Percentiles rank a stretch among this genome's conserved stretches.
phyloP scores from a whole-genome alignment of 2,888 invertebrate genomes.

The Pristionchus exspectatus region DNA sequence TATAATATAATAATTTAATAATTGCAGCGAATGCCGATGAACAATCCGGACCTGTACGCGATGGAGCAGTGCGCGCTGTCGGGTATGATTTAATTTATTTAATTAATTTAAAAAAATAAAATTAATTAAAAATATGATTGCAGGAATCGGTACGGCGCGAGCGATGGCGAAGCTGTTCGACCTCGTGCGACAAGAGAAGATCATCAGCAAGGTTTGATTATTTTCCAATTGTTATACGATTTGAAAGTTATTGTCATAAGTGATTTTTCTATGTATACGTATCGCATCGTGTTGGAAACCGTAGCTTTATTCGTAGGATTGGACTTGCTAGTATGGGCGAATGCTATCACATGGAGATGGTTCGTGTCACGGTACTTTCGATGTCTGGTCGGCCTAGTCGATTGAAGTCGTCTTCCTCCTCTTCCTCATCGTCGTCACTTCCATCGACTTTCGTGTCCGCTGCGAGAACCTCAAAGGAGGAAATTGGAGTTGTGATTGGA shows the following conservation, averaged over 20 bases:
- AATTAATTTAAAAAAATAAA: too few relatives aligned
- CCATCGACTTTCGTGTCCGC: background rate
- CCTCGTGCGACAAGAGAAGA: conserved; percentile 57
- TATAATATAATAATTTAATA: background rate
- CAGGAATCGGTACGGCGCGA: conserved; percentile 69
- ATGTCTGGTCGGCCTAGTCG: background rate
- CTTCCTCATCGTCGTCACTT: conserved; percentile 16
- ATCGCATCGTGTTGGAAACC: too few relatives aligned
- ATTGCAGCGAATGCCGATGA: conserved; percentile 69
- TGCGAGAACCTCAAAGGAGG: background rate
- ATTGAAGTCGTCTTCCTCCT: conserved; percentile 4
- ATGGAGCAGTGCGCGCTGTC: conserved; percentile 72
- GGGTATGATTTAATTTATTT: conserved; percentile 53
- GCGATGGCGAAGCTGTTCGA: conserved; percentile 69
- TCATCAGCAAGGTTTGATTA: conserved; percentile 58
- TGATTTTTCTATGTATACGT: too few relatives aligned
- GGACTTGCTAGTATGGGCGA: background rate
- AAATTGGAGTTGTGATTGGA: too few relatives aligned
- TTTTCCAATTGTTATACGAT: background rate
- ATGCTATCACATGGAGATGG: conserved; percentile 2
- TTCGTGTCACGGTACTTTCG: background rate
- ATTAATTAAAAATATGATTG: background rate
- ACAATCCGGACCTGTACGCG: conserved; percentile 71
- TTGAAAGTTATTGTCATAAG: too few relatives aligned
- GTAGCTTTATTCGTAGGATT: background rate